These are phyloP conservation scores for Guaruba guarouba DNA, from an alignment of 2,113 vertebrate species.

Conservation along the genomic window DNA sequence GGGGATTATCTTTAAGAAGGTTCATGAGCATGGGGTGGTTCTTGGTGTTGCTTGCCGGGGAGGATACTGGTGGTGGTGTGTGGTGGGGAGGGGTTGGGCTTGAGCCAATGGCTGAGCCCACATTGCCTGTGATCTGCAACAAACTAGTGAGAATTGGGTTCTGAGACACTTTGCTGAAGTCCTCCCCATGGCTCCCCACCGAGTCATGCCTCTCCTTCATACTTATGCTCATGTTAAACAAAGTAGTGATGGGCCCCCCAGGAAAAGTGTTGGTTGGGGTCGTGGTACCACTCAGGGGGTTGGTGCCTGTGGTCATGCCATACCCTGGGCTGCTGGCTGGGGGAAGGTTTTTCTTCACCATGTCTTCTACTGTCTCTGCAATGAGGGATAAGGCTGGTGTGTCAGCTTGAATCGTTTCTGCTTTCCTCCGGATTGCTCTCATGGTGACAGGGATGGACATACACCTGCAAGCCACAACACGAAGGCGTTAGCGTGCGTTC, in stretches of 20 bases:
- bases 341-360: conserved; percentile 97
- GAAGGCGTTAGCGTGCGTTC: not conserved
- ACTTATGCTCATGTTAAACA: conserved; percentile 88
- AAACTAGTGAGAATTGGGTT: conserved; percentile 98
- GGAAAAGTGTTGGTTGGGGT: conserved; percentile 88
- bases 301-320: conserved; percentile 87
- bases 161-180: conserved; percentile 98
- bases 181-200: conserved; percentile 83
- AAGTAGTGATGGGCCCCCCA: conserved; percentile 85
- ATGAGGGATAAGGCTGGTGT: conserved; percentile 95
- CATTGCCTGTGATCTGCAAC: conserved; percentile 94
- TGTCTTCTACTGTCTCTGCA: conserved; percentile 96
- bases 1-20: conserved; percentile 95
- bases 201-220: conserved; percentile 86
- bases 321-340: conserved; percentile 94
- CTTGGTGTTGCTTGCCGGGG: conserved; percentile 97
- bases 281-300: conserved; percentile 86
- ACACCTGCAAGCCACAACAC: conserved; percentile 80
- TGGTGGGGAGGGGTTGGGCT: conserved; percentile 95
- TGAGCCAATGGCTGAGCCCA: conserved; percentile 85
- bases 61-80: conserved; percentile 93
- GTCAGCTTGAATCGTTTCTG: conserved; percentile 98
- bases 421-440: conserved; percentile 95
- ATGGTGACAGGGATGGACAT: conserved; percentile 99
- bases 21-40: conserved; percentile 99